These are phyloP conservation scores for Cyrtonyx montezumae DNA, from an alignment of 2,113 vertebrate genomes.

Conservation along the genomic window DNA sequence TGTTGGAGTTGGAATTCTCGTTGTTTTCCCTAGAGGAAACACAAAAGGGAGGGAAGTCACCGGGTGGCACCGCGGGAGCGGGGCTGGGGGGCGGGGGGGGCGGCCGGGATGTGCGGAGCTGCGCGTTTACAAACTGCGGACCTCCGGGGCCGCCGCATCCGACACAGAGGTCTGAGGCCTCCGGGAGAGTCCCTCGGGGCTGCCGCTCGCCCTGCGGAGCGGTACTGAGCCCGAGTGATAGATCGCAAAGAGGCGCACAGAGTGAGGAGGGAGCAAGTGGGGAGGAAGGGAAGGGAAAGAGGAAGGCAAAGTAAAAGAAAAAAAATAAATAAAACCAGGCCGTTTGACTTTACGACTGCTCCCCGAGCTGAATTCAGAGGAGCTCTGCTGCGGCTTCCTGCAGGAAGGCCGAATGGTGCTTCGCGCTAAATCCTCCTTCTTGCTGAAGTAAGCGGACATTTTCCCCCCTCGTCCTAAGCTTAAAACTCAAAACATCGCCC, in stretches of 20 bases:
- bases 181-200: conserved; percentile 47
- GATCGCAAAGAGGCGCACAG: background rate
- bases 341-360: background rate
- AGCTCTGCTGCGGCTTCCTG: background rate
- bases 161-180: conserved; percentile 34
- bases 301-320: background rate
- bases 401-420: background rate
- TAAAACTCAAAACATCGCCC: conserved; percentile 14
- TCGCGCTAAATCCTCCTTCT: background rate
- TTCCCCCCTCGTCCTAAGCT: background rate
- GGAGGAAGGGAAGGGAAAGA: background rate
- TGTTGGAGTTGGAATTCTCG: conserved; percentile 96
- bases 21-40: conserved; percentile 92
- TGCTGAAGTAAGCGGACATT: background rate
- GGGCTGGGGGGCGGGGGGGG: background rate
- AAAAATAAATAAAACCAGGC: too few species aligned
- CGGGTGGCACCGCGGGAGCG: background rate
- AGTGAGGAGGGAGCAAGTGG: background rate
- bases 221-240: conserved; percentile 33
- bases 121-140: background rate
- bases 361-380: background rate
- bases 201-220: conserved; percentile 23
- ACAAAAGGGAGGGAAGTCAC: conserved; percentile 65
- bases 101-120: fast-evolving
- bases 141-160: conserved; percentile 19